phyloP scores from a whole-genome alignment of 2,113 vertebrate species.

The Dasyornis broadbenti region DNA sequence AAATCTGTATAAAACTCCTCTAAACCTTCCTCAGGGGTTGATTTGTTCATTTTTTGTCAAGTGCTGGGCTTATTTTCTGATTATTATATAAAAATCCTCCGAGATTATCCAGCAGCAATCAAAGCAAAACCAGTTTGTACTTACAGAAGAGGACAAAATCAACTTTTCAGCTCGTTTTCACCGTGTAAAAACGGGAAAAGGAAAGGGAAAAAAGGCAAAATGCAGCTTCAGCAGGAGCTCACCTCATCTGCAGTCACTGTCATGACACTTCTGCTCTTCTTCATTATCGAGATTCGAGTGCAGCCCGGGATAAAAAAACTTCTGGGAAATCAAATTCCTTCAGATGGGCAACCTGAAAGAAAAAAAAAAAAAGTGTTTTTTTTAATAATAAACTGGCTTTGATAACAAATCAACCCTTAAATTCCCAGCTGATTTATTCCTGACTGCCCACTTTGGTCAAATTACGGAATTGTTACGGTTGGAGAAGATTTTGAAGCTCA shows the following conservation, averaged over 20 bases:
- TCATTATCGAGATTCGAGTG: conserved; percentile 72
- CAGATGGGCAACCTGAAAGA: conserved; percentile 24
- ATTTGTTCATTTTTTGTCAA: background rate
- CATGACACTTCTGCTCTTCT: conserved; percentile 91
- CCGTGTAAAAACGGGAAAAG: background rate
- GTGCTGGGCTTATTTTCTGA: background rate
- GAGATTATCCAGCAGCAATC: background rate
- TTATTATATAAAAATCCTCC: background rate
- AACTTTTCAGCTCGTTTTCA: background rate
- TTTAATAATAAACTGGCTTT: background rate
- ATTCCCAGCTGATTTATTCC: background rate
- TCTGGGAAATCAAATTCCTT: background rate
- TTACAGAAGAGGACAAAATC: background rate
- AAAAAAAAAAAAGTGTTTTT: background rate
- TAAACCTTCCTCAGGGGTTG: background rate
- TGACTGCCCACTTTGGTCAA: background rate
- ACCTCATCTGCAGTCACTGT: conserved; percentile 82
- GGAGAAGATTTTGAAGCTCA: background rate
- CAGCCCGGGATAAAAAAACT: background rate
- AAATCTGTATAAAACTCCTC: background rate
- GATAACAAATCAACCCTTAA: background rate
- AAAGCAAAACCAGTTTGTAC: background rate
- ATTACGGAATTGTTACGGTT: background rate
- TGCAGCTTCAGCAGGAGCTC: conserved; percentile 18
- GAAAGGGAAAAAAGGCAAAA: background rate